A percentile compares a stretch with the other conserved stretches of the same genome.
Evolutionary conservation across 1,140 invertebrate genomes (phyloP).

Genomic region (Sesamia nonagrioides): DNA sequence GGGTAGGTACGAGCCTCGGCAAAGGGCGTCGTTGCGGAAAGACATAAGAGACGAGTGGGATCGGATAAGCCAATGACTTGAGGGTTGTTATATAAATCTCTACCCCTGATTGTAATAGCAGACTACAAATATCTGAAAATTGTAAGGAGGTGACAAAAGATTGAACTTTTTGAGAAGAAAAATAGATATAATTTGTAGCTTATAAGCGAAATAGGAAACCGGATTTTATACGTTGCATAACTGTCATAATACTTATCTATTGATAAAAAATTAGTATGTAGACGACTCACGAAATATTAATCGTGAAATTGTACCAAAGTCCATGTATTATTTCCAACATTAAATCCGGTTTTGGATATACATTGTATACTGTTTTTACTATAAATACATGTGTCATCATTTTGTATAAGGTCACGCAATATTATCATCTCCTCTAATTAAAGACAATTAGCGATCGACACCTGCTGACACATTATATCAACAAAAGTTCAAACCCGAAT

Average conservation of each 20-base stretch:
- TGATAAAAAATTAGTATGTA: not conserved
- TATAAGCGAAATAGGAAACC: too few species aligned
- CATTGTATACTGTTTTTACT: not conserved
- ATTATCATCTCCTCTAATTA: not conserved
- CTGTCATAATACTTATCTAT: not conserved
- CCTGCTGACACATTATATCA: not conserved
- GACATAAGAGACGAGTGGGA: too few species aligned
- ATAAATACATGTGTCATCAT: conserved; percentile 17
- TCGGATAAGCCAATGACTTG: too few species aligned
- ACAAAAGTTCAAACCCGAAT: not conserved
- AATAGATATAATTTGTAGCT: too few species aligned
- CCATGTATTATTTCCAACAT: not conserved
- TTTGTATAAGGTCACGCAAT: not conserved
- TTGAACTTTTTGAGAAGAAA: too few species aligned
- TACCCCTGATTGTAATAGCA: too few species aligned
- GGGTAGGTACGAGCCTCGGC: too few species aligned
- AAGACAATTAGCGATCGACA: not conserved
- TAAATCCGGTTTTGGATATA: conserved; percentile 7
- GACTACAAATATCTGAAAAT: too few species aligned
- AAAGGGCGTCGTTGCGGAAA: too few species aligned
- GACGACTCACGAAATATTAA: not conserved
- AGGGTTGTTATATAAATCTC: too few species aligned
- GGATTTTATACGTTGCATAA: not conserved
- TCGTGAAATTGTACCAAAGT: not conserved
- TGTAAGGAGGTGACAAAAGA: too few species aligned